phyloP scores from a whole-genome alignment of 1,140 invertebrate genomes.

The Patella vulgata region DNA sequence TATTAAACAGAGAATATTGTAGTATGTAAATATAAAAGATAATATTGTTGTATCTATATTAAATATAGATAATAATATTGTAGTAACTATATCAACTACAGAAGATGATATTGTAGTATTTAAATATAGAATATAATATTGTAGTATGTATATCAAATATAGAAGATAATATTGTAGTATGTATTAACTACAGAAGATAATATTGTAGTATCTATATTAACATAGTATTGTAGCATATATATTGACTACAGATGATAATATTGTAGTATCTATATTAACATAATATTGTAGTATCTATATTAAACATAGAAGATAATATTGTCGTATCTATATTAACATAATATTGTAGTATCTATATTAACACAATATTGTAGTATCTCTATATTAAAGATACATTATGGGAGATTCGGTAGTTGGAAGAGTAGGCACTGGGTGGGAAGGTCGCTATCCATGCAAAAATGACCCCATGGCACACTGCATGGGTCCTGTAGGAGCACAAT shows the following conservation, averaged over 20 bases:
- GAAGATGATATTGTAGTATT: background rate
- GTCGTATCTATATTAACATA: background rate
- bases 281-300: too few relatives aligned
- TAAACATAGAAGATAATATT: constrained; percentile 19
- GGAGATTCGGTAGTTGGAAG: background rate
- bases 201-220: background rate
- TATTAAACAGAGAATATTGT: background rate
- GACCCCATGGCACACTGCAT: too few relatives aligned
- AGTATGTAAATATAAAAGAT: background rate
- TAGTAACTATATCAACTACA: background rate
- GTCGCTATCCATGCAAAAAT: too few relatives aligned
- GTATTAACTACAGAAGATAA: constrained; percentile 16
- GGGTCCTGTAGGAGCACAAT: too few relatives aligned
- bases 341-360: background rate
- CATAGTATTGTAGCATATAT: too few relatives aligned
- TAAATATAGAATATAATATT: constrained; percentile 36
- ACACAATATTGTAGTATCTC: too few relatives aligned
- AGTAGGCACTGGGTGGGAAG: background rate
- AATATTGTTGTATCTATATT: background rate
- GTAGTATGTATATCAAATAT: constrained; percentile 49
- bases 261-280: background rate
- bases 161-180: constrained; percentile 50
- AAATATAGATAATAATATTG: background rate
- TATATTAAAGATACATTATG: too few relatives aligned
- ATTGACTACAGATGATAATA: background rate